Base-by-base conservation (phyloP, 2,888 invertebrate genomes). In the Phytoseiulus persimilis region DNA sequence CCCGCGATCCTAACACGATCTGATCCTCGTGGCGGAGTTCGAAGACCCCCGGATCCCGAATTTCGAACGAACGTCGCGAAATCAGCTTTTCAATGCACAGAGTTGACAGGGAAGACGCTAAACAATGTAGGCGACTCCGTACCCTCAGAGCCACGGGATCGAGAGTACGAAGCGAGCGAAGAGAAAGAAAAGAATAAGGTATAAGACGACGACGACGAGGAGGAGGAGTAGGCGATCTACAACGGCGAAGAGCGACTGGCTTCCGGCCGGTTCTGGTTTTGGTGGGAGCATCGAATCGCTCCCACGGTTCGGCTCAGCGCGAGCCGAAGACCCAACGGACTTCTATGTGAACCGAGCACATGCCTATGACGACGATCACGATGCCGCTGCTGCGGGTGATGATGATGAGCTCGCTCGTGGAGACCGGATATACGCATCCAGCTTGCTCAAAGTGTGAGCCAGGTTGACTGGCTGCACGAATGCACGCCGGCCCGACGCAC, bases 151-250 rank as follows among this genome's bases (percentile, higher is more conserved):
- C 28, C 65, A 65, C 65, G 65, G 18, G 46, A 46, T 11, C 46
- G 46, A 46, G 46, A 46, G 39, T 3, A 39, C 39, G 39, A 39
- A 9, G 18, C 65, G 2, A 2, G 14, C 65, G 65, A 14, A 65
- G 65, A 65, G 65, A 28, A 28, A 65, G 65, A 65, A 65, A 28
- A 65, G 65, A 65, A 65, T 65, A 65, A 65, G 65, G 18, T 11
- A 46, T 46, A 46, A 14, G 46, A 65, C 5, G 65, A 65, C 65
- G 65, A 65, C 65, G 23, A 14, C 14, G 65, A 65, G 5, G 65
- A 65, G 65, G 65, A 65, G 65, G 65, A 65, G 65, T 65, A 65
- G 65, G 65, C 65, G 65, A 65, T 65, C 65, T 65, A 65, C 65
- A 65, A 65, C 65, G 65, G 65, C 65, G 28, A 65, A 65, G 65